A percentile compares a stretch with the other conserved stretches of the same genome.
Evolutionary conservation across 2,888 invertebrate genomes (phyloP).

Genomic region (Gibbula magus): DNA sequence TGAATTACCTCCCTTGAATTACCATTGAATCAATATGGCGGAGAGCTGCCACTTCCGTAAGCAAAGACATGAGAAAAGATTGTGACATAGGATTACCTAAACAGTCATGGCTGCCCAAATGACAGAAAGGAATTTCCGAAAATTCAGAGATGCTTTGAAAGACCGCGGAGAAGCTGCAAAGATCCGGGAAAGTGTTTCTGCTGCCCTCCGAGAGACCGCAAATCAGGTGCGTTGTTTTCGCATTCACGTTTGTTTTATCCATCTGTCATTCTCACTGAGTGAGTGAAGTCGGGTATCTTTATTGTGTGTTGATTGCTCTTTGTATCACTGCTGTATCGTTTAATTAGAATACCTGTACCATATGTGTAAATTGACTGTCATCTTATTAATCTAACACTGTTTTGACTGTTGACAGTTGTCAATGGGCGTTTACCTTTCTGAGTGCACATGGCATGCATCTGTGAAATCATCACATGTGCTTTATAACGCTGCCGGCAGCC

Average conservation of each 20-base stretch:
- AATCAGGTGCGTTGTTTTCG: constrained; percentile 54
- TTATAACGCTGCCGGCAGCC: too few species aligned
- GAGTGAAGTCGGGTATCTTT: not conserved
- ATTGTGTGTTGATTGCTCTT: not conserved
- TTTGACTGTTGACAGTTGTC: not conserved
- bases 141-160: constrained; percentile 58
- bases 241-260: not conserved
- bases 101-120: not conserved
- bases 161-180: constrained; percentile 63
- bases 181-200: constrained; percentile 61
- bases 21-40: constrained; percentile 16
- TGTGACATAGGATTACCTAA: constrained; percentile 13
- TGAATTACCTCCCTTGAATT: constrained; percentile 24
- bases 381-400: not conserved
- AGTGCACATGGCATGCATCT: not conserved
- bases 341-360: not conserved
- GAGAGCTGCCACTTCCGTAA: constrained; percentile 24
- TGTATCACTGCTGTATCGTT: not conserved
- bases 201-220: constrained; percentile 59
- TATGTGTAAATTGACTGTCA: not conserved
- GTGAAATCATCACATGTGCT: too few species aligned
- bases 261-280: not conserved
- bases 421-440: not conserved
- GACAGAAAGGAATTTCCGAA: constrained; percentile 41
- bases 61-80: constrained; percentile 21